These are phyloP conservation scores for Willisornis vidua DNA, from an alignment of 2,113 vertebrate species.

Conservation along the genomic window DNA sequence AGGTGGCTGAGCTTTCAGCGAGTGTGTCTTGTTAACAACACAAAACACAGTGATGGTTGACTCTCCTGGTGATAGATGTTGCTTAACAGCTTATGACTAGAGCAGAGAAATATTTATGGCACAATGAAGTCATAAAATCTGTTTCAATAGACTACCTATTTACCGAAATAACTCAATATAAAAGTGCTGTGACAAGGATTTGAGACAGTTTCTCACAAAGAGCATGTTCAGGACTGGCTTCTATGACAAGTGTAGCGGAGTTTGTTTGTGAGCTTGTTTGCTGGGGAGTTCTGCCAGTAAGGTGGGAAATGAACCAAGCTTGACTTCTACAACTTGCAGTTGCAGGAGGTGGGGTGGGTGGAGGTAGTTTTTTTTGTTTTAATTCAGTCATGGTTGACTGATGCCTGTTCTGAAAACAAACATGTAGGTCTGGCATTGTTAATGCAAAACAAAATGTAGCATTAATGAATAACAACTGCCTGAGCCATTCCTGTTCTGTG, in stretches of 20 bases:
- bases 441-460: background rate
- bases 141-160: background rate
- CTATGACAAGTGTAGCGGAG: background rate
- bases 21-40: background rate
- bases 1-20: background rate
- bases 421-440: background rate
- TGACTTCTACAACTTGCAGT: background rate
- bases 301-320: background rate
- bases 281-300: background rate
- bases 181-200: background rate
- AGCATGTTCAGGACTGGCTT: rapidly evolving
- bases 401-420: background rate
- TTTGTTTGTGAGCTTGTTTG: background rate
- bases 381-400: background rate
- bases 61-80: background rate
- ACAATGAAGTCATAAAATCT: background rate
- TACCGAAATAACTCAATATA: background rate
- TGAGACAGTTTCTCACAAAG: background rate
- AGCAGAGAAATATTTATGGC: background rate
- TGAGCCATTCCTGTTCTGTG: background rate
- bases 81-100: background rate
- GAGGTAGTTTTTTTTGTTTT: background rate
- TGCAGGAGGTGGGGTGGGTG: background rate
- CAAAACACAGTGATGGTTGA: background rate
- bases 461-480: background rate